A percentile compares a stretch with the other conserved stretches of the same genome.
Evolutionary conservation across 2,888 invertebrate species (phyloP).

Genomic region (Dendrolimus pini): DNA sequence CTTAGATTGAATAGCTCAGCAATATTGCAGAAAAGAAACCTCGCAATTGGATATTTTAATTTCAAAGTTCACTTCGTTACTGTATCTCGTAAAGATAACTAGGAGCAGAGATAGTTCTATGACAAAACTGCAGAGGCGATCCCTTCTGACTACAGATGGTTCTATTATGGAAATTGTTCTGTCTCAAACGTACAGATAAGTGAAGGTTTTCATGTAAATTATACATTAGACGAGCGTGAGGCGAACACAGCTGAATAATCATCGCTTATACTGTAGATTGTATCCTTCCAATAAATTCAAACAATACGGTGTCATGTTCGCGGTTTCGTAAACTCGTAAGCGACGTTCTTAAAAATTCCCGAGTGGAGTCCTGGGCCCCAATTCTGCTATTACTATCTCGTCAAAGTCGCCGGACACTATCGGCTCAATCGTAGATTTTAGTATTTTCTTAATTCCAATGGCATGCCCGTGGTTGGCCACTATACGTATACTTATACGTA

Average conservation of each 20-base stretch:
- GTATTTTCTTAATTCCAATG: no score
- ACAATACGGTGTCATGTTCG: neutral
- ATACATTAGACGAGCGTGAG: constrained; percentile 16
- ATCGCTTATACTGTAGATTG: neutral
- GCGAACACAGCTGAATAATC: constrained; percentile 10
- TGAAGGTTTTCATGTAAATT: constrained; percentile 56
- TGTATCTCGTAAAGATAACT: constrained; percentile 44
- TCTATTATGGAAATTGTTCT: constrained; percentile 59
- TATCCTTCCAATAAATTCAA: neutral
- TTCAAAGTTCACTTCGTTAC: constrained; percentile 18
- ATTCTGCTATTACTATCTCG: no score
- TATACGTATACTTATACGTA: no score
- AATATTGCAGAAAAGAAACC: no score
- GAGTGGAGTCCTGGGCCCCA: neutral
- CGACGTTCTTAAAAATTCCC: neutral
- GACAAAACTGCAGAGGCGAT: constrained; percentile 59
- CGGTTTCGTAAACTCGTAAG: neutral
- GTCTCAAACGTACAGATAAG: constrained; percentile 60
- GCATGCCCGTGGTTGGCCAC: no score
- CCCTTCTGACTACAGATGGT: constrained; percentile 58
- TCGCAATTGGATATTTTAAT: neutral
- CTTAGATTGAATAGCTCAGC: no score
- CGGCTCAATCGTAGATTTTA: no score
- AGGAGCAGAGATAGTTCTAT: constrained; percentile 46
- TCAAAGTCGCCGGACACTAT: no score